Evolutionary conservation across 2,113 vertebrate genomes (phyloP).

Genomic region (Phalacrocorax pelagicus): DNA sequence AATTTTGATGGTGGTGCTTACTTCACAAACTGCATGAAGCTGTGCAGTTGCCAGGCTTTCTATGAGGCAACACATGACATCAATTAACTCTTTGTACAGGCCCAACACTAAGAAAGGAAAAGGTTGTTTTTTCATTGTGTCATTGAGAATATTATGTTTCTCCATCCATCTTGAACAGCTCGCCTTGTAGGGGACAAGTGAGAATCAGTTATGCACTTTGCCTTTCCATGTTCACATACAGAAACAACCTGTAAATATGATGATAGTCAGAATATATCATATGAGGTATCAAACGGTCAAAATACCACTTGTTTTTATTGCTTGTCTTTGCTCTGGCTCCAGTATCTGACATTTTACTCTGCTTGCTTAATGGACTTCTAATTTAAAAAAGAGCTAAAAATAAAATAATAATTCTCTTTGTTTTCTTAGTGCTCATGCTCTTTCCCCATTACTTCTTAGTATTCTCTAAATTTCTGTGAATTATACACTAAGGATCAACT

Average conservation of each 20-base stretch:
- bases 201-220: background rate
- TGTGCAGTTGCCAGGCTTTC: constrained; percentile 24
- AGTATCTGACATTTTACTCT: background rate
- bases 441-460: background rate
- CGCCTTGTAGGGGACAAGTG: background rate
- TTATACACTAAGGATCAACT: background rate
- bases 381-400: background rate
- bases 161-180: background rate
- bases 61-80: background rate
- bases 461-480: background rate
- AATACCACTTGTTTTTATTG: background rate
- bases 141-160: background rate
- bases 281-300: background rate
- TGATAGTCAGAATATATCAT: background rate
- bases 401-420: background rate
- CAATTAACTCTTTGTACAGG: background rate
- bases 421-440: background rate
- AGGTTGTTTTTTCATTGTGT: background rate
- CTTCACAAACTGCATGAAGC: background rate
- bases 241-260: background rate
- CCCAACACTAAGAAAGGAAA: background rate
- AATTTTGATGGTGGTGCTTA: background rate
- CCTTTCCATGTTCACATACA: background rate
- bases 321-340: background rate
- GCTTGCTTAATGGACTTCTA: background rate